Base-by-base conservation (phyloP, 1,140 invertebrate species). In the Periplaneta americana region DNA sequence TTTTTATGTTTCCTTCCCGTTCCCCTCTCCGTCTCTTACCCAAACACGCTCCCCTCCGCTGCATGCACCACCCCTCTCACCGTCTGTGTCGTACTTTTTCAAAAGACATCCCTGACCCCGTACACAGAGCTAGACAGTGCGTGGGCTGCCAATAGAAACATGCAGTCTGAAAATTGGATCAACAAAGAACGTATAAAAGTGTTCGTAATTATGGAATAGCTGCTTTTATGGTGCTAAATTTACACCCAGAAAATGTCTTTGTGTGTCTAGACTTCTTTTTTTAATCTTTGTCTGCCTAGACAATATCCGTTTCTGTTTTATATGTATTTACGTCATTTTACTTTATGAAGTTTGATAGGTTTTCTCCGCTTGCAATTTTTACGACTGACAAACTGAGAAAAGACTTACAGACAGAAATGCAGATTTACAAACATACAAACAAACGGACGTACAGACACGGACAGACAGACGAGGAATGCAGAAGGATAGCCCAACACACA, bases 11-110 rank as follows among this genome's bases (percentile, higher is more conserved):
- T 85, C 84, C 84, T 84, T 84, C 83, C 81, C 66, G 80, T 83
- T 81, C 82, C 84, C 82, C 85, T 85, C 84, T 83, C 85, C 82
- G 83, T 83, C 83, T 85, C 83, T 83, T 82, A 82, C 84, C 83
- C 82, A 82, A 83, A 28, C 15, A 37, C 74, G 36, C 32, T 79
- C 76, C 76, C 74, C 35, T 74, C 78, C 79, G 39, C 81, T 32
- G 76, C 57, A 32, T 79, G 34, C 79, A 31, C 34, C 74, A 57
- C 81, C 31, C 80, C 79, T 66, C 81, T 76, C n/a, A n/a, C 5
- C 75, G 66, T 74, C 66, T 78, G 66, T 74, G 78, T 22, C 35
- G 76, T 78, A 78, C 6, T 78, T 78, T n/a, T 78, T 78, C 76
- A 78, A 78, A 78, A 34, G 76, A 34, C 34, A 78, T 78, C 76